Conservation (phyloP, 2,797 vertebrate species). For the Spondyliosoma cantharus region DNA sequence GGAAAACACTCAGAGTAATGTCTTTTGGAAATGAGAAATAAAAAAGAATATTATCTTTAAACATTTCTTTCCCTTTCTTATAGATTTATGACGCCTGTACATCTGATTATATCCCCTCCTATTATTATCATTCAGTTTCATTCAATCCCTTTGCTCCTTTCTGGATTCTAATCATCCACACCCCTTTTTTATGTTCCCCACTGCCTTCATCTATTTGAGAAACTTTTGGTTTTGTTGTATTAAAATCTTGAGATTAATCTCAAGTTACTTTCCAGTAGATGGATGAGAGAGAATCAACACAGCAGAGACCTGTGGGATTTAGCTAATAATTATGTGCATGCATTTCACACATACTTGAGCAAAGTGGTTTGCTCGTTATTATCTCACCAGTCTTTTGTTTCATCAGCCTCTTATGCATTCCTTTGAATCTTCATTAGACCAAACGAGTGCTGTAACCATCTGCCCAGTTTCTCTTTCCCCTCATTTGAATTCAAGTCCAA, state of each 20-base stretch:
- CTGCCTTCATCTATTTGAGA: conserved; percentile 16
- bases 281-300: conserved; percentile 32
- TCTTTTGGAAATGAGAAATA: conserved; percentile 12
- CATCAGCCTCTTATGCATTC: conserved; percentile 28
- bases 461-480: conserved; percentile 40
- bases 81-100: neutral
- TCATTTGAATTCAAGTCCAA: conserved; percentile 45
- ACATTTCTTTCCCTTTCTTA: neutral
- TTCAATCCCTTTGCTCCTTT: neutral
- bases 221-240: conserved; percentile 11
- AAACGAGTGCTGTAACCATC: conserved; percentile 53
- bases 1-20: neutral
- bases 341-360: conserved; percentile 60
- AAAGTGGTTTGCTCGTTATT: conserved; percentile 50
- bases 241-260: conserved; percentile 13
- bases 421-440: conserved; percentile 54
- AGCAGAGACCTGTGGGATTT: conserved; percentile 43
- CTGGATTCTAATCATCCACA: conserved; percentile 12
- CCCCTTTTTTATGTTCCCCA: neutral
- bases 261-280: conserved; percentile 9
- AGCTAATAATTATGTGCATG: conserved; percentile 47
- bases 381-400: conserved; percentile 48
- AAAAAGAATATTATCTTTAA: conserved; percentile 10
- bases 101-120: conserved; percentile 6
- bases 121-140: conserved; percentile 8